These are phyloP conservation scores for Campylomormyrus tamandua DNA, from an alignment of 2,113 vertebrate species.

Conservation along the genomic window DNA sequence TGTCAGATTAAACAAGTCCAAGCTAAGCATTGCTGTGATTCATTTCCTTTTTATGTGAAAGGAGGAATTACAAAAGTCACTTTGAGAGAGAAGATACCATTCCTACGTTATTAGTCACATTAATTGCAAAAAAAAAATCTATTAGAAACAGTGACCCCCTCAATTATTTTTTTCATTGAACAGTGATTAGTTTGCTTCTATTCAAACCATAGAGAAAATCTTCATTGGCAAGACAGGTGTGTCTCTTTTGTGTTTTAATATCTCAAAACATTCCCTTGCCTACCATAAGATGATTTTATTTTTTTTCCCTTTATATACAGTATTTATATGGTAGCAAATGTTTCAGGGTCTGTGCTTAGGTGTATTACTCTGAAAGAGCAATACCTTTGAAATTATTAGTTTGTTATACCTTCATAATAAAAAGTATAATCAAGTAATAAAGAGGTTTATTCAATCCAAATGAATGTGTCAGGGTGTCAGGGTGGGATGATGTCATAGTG, in stretches of 20 bases:
- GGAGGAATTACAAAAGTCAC: background rate
- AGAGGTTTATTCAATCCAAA: background rate
- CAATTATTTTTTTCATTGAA: background rate
- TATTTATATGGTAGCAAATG: background rate
- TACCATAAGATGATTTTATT: background rate
- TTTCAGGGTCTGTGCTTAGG: background rate
- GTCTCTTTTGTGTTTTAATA: background rate
- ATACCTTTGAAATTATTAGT: background rate
- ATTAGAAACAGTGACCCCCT: background rate
- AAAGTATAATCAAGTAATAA: background rate
- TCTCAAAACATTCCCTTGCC: background rate
- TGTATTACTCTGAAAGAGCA: background rate
- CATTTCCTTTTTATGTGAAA: slow-evolving; percentile 8
- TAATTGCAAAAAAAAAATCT: background rate
- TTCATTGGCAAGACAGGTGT: too few species aligned
- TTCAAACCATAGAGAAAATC: background rate
- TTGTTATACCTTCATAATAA: background rate
- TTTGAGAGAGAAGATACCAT: background rate
- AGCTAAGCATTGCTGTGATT: background rate
- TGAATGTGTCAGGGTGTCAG: background rate
- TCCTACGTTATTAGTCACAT: background rate
- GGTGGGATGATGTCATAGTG: background rate
- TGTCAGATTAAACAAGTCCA: background rate
- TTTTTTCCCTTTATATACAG: background rate
- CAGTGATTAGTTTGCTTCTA: background rate